A percentile compares a stretch with the other conserved stretches of the same genome.
Evolutionary conservation across 2,113 vertebrate genomes (phyloP).

Genomic region (Eubucco bourcierii): DNA sequence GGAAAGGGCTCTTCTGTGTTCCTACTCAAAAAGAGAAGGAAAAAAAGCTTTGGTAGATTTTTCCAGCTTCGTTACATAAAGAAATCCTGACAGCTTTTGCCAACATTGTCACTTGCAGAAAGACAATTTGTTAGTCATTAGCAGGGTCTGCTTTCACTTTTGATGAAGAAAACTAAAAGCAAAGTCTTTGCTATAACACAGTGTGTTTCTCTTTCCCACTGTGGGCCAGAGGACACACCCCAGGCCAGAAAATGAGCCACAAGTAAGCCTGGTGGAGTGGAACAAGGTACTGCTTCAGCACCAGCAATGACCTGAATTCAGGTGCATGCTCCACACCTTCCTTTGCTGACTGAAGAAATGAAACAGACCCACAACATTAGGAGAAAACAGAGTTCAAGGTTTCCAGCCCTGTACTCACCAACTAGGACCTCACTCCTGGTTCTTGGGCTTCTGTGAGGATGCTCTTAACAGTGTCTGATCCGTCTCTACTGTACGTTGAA

Average conservation of each 20-base stretch:
- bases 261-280: neutral
- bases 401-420: neutral
- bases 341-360: neutral
- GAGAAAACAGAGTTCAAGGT: neutral
- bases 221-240: neutral
- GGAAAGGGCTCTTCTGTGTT: neutral
- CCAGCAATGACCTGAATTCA: neutral
- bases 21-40: neutral
- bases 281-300: neutral
- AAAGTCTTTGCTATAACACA: neutral
- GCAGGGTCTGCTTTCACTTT: neutral
- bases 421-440: neutral
- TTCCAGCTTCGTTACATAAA: neutral
- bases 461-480: neutral
- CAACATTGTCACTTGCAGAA: neutral
- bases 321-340: neutral
- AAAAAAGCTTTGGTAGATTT: neutral
- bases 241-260: neutral
- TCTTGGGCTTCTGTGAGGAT: neutral
- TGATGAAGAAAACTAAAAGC: neutral
- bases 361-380: neutral
- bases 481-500: neutral
- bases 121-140: neutral
- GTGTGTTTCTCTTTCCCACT: neutral
- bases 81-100: neutral